Evolutionary conservation across 2,797 vertebrate species (phyloP).

Genomic region (Tympanoctomys barrerae): DNA sequence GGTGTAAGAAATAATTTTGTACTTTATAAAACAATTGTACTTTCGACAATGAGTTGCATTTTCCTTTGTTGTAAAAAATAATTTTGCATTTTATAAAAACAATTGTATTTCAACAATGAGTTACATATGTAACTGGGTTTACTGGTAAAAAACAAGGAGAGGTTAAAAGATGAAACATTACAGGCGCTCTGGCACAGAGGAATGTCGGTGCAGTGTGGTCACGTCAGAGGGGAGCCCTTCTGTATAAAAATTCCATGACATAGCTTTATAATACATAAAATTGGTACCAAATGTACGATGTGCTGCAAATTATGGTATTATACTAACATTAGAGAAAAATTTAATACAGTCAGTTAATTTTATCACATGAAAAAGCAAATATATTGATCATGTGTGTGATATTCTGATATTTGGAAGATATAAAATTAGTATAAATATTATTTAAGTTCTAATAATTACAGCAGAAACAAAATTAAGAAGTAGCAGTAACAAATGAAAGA

Average conservation of each 20-base stretch:
- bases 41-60: conserved; percentile 61
- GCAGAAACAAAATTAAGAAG: conserved; percentile 64
- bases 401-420: conserved; percentile 67
- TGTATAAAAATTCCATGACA: conserved; percentile 61
- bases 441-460: conserved; percentile 67
- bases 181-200: conserved; percentile 27
- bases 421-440: conserved; percentile 66
- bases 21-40: conserved; percentile 67
- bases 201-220: conserved; percentile 16
- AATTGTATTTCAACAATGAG: conserved; percentile 60
- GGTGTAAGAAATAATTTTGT: conserved; percentile 62
- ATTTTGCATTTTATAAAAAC: conserved; percentile 67
- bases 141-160: conserved; percentile 67
- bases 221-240: conserved; percentile 59
- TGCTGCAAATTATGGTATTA: conserved; percentile 50
- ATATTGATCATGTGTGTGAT: conserved; percentile 51
- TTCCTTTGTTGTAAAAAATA: conserved; percentile 70
- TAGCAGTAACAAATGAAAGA: conserved; percentile 63
- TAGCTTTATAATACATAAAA: conserved; percentile 65
- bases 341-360: conserved; percentile 66
- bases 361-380: conserved; percentile 62
- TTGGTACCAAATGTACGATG: conserved; percentile 54
- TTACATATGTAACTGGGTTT: conserved; percentile 57
- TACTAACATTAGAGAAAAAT: conserved; percentile 68
- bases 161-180: conserved; percentile 56